A percentile compares a stretch with the other conserved stretches of the same genome.
Evolutionary conservation across 2,113 vertebrate species (phyloP).

Genomic region (Elgaria multicarinata): DNA sequence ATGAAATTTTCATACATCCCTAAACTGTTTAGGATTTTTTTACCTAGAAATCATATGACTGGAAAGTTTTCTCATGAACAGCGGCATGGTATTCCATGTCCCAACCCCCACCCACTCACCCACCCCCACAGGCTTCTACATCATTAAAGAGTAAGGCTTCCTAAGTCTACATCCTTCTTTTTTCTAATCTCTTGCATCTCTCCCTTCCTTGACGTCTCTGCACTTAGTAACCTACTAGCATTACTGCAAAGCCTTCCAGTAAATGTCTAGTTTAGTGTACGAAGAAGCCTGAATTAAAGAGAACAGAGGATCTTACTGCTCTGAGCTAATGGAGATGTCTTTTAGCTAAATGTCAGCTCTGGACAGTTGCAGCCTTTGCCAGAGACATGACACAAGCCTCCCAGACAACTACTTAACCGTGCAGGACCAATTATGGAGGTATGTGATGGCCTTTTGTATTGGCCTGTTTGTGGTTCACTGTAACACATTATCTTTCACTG

Average conservation of each 20-base stretch:
- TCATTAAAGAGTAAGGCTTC: neutral
- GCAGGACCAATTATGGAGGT: conserved; percentile 8
- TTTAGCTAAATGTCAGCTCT: conserved; percentile 56
- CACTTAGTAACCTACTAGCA: conserved; percentile 61
- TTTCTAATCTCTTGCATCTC: conserved; percentile 43
- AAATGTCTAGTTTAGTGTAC: conserved; percentile 67
- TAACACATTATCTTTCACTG: conserved; percentile 32
- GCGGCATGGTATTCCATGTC: neutral
- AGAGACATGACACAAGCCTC: conserved; percentile 39
- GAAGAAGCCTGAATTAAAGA: conserved; percentile 69
- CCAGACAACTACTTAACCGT: conserved; percentile 22
- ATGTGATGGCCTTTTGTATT: conserved; percentile 26
- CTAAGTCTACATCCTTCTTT: conserved; percentile 2
- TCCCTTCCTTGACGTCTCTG: conserved; percentile 39
- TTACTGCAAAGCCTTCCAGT: conserved; percentile 64
- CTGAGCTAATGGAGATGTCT: conserved; percentile 66
- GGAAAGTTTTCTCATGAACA: conserved; percentile 17
- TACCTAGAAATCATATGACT: conserved; percentile 2
- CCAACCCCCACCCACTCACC: conserved; percentile 3
- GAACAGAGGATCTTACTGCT: conserved; percentile 61
- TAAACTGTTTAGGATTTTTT: neutral
- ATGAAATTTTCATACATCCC: too few relatives aligned
- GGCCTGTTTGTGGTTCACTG: conserved; percentile 36
- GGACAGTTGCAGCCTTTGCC: conserved; percentile 58
- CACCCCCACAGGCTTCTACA: accelerated